Evolutionary conservation across 2,888 invertebrate genomes (phyloP).

Genomic region (Enchytraeus crypticus): DNA sequence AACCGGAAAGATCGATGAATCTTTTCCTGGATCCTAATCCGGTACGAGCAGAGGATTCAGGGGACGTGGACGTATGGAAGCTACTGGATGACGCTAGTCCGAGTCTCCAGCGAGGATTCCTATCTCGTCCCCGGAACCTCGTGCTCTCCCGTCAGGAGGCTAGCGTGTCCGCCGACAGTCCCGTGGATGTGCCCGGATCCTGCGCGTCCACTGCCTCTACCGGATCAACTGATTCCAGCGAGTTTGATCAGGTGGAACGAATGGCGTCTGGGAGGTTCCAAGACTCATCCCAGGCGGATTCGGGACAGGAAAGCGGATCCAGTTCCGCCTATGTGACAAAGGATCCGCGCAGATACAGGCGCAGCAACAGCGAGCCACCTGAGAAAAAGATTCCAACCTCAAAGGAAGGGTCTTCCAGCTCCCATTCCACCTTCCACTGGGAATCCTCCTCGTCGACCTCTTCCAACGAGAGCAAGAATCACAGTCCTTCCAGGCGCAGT

Average conservation of each 20-base stretch:
- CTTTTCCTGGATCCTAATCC: too few species aligned
- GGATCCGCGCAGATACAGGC: neutral
- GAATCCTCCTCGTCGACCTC: neutral
- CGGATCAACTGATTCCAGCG: neutral
- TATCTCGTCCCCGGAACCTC: constrained; percentile 3
- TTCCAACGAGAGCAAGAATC: neutral
- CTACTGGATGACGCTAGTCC: neutral
- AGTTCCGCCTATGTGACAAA: neutral
- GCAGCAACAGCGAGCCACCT: neutral
- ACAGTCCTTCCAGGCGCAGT: constrained; percentile 8
- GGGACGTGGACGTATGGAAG: neutral
- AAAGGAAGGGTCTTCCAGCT: neutral
- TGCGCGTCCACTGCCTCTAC: neutral
- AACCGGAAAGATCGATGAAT: too few species aligned
- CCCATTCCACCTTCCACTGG: neutral
- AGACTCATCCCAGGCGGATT: neutral
- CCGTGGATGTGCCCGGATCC: neutral
- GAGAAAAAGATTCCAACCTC: neutral
- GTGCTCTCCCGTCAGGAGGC: constrained; percentile 1
- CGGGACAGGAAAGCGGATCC: neutral
- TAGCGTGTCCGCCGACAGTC: neutral
- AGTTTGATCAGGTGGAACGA: neutral
- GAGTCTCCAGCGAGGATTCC: constrained; percentile 17
- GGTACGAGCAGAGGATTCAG: neutral
- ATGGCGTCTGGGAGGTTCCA: neutral